These are phyloP conservation scores for Lomographa bimaculata DNA, from an alignment of 2,888 invertebrate genomes.

Conservation along the genomic window DNA sequence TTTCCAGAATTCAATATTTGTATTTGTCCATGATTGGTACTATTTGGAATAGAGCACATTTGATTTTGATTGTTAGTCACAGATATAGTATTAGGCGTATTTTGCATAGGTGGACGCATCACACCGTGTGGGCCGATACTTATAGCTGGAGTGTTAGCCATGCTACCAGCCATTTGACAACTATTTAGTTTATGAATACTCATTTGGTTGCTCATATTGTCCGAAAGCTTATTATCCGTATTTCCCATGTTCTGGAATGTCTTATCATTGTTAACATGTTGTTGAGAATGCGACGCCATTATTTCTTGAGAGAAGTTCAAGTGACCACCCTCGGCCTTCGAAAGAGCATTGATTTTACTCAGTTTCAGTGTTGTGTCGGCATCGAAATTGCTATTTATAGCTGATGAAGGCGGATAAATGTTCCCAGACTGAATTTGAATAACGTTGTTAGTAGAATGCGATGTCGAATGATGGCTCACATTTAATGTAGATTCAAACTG, in stretches of 20 bases:
- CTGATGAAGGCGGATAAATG: conserved; percentile 69
- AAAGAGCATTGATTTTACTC: conserved; percentile 75
- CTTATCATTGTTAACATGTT: conserved; percentile 72
- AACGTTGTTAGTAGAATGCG: conserved; percentile 70
- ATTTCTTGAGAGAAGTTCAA: conserved; percentile 77
- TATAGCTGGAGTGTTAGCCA: conserved; percentile 63
- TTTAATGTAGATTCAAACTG: conserved; percentile 67
- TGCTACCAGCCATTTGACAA: conserved; percentile 68
- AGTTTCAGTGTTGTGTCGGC: conserved; percentile 74
- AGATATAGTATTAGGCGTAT: conserved; percentile 64
- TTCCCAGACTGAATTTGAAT: conserved; percentile 78
- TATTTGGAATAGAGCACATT: conserved; percentile 68
- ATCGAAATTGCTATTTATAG: conserved; percentile 70
- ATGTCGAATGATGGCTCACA: conserved; percentile 66
- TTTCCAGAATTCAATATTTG: conserved; percentile 72
- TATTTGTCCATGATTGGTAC: conserved; percentile 62
- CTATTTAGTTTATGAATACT: conserved; percentile 73
- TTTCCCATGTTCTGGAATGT: conserved; percentile 71
- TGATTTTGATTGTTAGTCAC: conserved; percentile 67
- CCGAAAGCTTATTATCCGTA: conserved; percentile 64
- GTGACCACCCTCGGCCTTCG: conserved; percentile 75
- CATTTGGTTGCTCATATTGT: conserved; percentile 61
- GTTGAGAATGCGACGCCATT: conserved; percentile 76
- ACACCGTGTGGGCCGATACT: conserved; percentile 73
- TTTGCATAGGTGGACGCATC: conserved; percentile 66